Evolutionary conservation across 2,888 invertebrate species (phyloP).

Genomic region (Acleris holmiana): DNA sequence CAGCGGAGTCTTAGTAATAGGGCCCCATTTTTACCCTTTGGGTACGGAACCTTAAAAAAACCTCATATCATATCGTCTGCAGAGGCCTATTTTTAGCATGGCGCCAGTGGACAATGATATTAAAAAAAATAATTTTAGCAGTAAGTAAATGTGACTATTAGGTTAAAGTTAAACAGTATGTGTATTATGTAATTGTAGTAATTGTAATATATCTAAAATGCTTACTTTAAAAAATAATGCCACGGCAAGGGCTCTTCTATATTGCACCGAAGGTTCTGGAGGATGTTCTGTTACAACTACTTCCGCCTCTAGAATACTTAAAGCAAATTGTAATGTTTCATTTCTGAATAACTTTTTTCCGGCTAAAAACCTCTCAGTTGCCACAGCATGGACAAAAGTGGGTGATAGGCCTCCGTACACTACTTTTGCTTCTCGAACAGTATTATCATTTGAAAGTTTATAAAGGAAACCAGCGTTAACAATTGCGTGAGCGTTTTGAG

Average conservation of each 20-base stretch:
- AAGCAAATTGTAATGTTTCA: slow-evolving; percentile 64
- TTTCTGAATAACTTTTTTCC: slow-evolving; percentile 67
- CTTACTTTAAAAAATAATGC: slow-evolving; percentile 85
- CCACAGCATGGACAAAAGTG: slow-evolving; percentile 63
- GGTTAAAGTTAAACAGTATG: not conserved
- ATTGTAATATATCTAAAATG: no score
- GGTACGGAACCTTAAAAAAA: no score
- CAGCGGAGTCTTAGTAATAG: no score
- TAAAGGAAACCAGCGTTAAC: slow-evolving; percentile 88
- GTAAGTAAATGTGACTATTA: no score
- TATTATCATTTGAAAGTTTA: slow-evolving; percentile 65
- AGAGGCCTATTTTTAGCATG: no score
- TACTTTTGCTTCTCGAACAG: slow-evolving; percentile 71
- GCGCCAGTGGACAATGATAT: no score
- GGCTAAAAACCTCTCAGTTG: slow-evolving; percentile 46
- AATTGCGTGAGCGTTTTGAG: slow-evolving; percentile 87
- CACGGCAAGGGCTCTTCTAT: slow-evolving; percentile 83
- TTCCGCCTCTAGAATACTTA: slow-evolving; percentile 53
- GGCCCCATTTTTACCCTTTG: no score
- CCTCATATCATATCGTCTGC: no score
- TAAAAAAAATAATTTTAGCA: no score
- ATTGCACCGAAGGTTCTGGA: slow-evolving; percentile 83
- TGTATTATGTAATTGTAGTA: not conserved
- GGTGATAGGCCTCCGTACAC: slow-evolving; percentile 82
- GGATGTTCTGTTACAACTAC: slow-evolving; percentile 57